A percentile compares a stretch with the other conserved stretches of the same genome.
Conservation (phyloP, 1,140 invertebrate species). For the Sycophila sp. region DNA sequence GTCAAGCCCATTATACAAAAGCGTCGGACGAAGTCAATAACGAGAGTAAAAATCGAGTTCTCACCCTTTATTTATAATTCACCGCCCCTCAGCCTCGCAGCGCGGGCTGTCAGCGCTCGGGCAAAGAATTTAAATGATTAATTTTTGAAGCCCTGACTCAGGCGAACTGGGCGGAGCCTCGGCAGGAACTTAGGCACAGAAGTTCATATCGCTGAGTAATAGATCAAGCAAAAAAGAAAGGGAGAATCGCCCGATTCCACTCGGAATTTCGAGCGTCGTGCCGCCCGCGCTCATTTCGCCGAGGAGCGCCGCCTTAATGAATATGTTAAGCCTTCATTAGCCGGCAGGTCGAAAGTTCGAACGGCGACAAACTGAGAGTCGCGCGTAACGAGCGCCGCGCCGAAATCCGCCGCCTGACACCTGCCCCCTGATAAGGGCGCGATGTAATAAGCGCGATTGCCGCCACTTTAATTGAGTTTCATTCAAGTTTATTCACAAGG, state of each 20-base stretch:
- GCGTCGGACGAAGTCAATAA: too few species aligned
- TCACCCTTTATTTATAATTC: too few species aligned
- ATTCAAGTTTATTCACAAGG: constrained; percentile 4
- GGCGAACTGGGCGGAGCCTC: background rate
- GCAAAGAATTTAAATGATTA: constrained; percentile 4
- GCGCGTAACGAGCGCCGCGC: background rate
- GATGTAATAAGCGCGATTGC: background rate
- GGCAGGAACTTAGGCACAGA: background rate
- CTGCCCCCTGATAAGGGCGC: background rate
- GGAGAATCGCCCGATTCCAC: background rate
- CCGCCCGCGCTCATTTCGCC: too few species aligned
- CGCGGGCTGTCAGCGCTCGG: too few species aligned
- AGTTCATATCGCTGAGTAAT: background rate
- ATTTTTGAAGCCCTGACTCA: background rate
- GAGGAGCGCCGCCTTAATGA: background rate
- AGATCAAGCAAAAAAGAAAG: background rate
- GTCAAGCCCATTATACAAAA: too few species aligned
- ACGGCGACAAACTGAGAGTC: background rate
- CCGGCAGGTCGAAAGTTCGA: background rate
- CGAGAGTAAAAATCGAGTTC: background rate
- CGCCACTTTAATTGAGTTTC: constrained; percentile 7
- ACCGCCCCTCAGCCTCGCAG: too few species aligned
- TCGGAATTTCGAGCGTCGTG: background rate
- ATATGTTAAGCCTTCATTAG: background rate
- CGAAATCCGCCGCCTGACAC: background rate